These are phyloP conservation scores for Melipona bicolor DNA, from an alignment of 2,888 invertebrate genomes.

Conservation along the genomic window DNA sequence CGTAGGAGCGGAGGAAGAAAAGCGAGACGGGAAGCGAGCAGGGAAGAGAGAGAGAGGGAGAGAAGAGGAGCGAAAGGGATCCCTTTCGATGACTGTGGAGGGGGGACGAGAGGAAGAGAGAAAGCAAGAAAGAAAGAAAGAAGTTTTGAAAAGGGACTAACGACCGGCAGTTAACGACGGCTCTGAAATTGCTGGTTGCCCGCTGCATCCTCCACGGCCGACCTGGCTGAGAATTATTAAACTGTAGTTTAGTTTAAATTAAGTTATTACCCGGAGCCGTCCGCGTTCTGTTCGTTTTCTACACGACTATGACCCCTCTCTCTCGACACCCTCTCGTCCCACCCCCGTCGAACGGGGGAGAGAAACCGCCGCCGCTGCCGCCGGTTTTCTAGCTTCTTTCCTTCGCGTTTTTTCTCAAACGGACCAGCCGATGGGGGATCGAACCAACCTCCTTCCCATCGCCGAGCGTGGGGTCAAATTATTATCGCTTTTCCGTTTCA, in stretches of 20 bases:
- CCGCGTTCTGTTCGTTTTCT: slow-evolving; percentile 76
- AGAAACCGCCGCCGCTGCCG: background rate
- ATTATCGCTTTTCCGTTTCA: slow-evolving; percentile 23
- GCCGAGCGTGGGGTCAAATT: background rate
- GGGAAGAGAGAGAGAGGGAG: background rate
- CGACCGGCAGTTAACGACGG: slow-evolving; percentile 85
- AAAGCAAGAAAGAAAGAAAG: slow-evolving; percentile 78
- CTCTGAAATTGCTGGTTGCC: slow-evolving; percentile 84
- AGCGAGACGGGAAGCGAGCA: background rate
- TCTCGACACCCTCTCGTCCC: slow-evolving; percentile 44
- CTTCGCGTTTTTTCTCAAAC: slow-evolving; percentile 3
- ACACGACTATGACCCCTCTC: slow-evolving; percentile 58
- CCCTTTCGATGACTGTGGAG: too few species aligned
- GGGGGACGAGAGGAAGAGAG: slow-evolving; percentile 23
- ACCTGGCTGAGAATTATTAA: slow-evolving; percentile 83
- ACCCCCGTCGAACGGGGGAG: background rate
- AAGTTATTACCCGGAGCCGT: slow-evolving; percentile 83
- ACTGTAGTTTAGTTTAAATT: slow-evolving; percentile 85
- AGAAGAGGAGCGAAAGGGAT: background rate
- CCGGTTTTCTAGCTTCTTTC: slow-evolving; percentile 37
- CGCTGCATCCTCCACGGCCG: slow-evolving; percentile 80
- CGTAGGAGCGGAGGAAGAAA: background rate
- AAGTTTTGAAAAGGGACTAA: slow-evolving; percentile 85
- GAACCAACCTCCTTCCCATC: background rate
- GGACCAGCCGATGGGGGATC: too few species aligned